phyloP scores from a whole-genome alignment of 2,113 vertebrate species.

The Limanda limanda region DNA sequence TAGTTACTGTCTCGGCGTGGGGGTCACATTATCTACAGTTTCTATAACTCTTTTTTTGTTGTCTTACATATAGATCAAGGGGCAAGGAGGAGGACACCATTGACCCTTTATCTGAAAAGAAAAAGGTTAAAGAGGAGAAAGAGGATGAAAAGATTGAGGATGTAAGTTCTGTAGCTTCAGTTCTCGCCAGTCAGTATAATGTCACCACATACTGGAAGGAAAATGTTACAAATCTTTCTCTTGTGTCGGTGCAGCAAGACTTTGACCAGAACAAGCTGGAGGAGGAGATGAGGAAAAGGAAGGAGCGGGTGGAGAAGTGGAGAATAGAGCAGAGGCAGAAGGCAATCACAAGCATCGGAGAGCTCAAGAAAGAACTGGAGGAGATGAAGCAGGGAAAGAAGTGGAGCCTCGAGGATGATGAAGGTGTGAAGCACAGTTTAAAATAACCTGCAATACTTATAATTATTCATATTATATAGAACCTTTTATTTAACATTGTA shows the following conservation, averaged over 20 bases:
- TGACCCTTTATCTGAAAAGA: constrained; percentile 91
- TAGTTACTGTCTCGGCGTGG: too few relatives aligned
- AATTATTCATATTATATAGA: neutral
- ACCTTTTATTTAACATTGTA: neutral
- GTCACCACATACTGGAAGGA: neutral
- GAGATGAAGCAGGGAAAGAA: constrained; percentile 99
- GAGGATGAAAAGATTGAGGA: constrained; percentile 97
- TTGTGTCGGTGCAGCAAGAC: constrained; percentile 81
- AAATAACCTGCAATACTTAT: neutral
- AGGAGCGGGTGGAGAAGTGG: constrained; percentile 99
- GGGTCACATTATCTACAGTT: constrained; percentile 21
- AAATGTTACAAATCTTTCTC: neutral
- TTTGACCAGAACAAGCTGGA: constrained; percentile 99
- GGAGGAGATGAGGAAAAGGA: constrained; percentile 99
- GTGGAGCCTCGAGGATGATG: constrained; percentile 98
- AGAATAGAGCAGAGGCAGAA: constrained; percentile 98
- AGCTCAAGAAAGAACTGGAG: constrained; percentile 96
- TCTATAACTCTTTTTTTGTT: neutral
- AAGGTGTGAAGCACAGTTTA: constrained; percentile 80
- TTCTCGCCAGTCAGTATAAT: neutral
- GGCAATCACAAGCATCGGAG: constrained; percentile 96
- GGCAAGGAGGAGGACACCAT: constrained; percentile 92
- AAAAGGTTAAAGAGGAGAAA: constrained; percentile 96
- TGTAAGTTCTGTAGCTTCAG: constrained; percentile 71
- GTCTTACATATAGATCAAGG: constrained; percentile 77